Conservation (phyloP, 53 echinoderm and acorn worm genomes). For the Glandiceps talaboti region DNA sequence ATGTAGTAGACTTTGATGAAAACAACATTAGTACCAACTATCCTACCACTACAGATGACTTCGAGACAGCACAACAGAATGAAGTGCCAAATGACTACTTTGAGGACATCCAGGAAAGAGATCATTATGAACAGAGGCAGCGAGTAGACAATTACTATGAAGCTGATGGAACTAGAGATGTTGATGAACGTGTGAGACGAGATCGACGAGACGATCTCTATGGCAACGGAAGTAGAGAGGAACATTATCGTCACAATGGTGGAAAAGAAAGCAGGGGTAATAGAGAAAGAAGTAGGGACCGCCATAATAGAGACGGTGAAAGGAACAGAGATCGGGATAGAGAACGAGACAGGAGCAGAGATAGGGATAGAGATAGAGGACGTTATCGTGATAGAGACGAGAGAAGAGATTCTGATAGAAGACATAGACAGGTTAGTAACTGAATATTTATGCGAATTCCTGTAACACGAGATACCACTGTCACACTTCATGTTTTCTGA, state of each 20-base stretch:
- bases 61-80: background rate
- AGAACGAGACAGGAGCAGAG: conserved; percentile 11
- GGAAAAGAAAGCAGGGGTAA: background rate
- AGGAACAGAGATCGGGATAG: conserved; percentile 24
- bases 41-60: background rate
- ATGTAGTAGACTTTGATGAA: background rate
- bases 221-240: background rate
- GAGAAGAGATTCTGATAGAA: background rate
- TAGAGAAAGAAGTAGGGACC: background rate
- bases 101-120: too few species aligned
- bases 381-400: conserved; percentile 4
- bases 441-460: too few species aligned
- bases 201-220: background rate
- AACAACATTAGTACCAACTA: background rate
- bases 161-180: background rate
- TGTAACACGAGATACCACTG: too few species aligned
- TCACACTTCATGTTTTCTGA: too few species aligned
- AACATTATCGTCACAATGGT: background rate
- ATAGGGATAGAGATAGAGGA: conserved; percentile 2
- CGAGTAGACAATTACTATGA: background rate
- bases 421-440: background rate
- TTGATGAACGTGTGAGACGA: background rate
- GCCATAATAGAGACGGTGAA: conserved; percentile 7
- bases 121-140: background rate
- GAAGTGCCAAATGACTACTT: background rate